Conservation (phyloP, 53 echinoderm and acorn worm genomes). For the Holothuria scabra region DNA sequence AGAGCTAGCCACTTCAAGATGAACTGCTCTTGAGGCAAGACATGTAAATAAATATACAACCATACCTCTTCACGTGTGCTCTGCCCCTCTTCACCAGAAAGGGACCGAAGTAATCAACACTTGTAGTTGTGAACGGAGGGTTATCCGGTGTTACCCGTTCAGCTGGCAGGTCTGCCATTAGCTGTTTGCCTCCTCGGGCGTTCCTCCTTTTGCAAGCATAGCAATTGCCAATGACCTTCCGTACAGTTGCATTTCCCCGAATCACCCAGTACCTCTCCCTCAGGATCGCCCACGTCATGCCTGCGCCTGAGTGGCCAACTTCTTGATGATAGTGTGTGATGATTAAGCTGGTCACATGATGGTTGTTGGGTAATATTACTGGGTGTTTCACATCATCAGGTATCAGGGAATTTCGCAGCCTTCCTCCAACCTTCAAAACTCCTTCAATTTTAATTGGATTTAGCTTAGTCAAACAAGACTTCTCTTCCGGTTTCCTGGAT, state of each 20-base stretch:
- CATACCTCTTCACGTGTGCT: slow-evolving; percentile 1
- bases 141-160: not conserved
- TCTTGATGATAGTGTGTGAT: not conserved
- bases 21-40: slow-evolving; percentile 48
- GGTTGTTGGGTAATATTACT: slow-evolving; percentile 50
- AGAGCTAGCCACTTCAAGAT: slow-evolving; percentile 46
- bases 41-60: slow-evolving; percentile 47
- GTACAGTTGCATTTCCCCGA: not conserved
- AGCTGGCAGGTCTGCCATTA: not conserved
- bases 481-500: no score
- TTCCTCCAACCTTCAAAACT: slow-evolving; percentile 39
- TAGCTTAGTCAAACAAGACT: slow-evolving; percentile 31
- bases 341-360: slow-evolving; percentile 19
- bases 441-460: slow-evolving; percentile 1
- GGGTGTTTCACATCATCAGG: slow-evolving; percentile 50
- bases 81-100: slow-evolving; percentile 9
- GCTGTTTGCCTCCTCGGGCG: not conserved
- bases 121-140: not conserved
- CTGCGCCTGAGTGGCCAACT: not conserved
- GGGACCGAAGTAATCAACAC: slow-evolving; percentile 3
- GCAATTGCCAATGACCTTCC: not conserved
- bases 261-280: not conserved
- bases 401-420: slow-evolving; percentile 44
- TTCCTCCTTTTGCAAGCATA: not conserved
- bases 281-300: not conserved